These are phyloP conservation scores for Onychostruthus taczanowskii DNA, from an alignment of 2,113 vertebrate genomes.

Conservation along the genomic window DNA sequence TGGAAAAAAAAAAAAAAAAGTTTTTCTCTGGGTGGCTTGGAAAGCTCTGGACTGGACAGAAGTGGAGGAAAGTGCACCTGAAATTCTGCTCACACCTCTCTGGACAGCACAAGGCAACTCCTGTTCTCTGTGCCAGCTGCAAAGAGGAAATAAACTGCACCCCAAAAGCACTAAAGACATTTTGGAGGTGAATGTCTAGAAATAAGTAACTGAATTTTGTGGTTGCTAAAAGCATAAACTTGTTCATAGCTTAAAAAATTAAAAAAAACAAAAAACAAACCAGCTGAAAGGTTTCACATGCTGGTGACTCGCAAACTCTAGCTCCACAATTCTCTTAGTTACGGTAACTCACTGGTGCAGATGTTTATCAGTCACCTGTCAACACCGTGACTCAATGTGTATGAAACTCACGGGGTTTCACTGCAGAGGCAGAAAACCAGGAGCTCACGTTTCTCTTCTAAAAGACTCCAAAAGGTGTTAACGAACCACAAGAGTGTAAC, in stretches of 20 bases:
- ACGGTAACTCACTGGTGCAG: slow-evolving; percentile 72
- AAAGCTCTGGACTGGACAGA: neutral
- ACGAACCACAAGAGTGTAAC: slow-evolving; percentile 69
- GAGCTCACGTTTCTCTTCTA: slow-evolving; percentile 77
- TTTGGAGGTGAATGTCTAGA: slow-evolving; percentile 33
- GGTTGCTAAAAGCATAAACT: slow-evolving; percentile 22
- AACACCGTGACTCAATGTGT: slow-evolving; percentile 75
- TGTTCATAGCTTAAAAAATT: neutral
- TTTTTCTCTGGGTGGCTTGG: neutral
- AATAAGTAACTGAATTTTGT: slow-evolving; percentile 46
- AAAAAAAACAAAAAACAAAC: neutral
- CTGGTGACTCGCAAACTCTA: slow-evolving; percentile 9
- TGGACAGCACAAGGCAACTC: neutral
- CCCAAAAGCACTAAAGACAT: neutral
- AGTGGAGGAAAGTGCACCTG: neutral
- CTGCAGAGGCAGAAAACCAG: slow-evolving; percentile 73
- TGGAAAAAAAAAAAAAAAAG: accelerated
- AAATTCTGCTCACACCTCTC: neutral
- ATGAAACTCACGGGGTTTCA: slow-evolving; percentile 72
- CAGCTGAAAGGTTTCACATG: slow-evolving; percentile 32
- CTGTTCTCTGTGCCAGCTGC: neutral
- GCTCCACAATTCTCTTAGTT: slow-evolving; percentile 59
- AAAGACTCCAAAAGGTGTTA: slow-evolving; percentile 69
- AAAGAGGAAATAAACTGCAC: neutral
- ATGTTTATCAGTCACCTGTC: slow-evolving; percentile 80